phyloP scores from a whole-genome alignment of 2,888 invertebrate species.

The Automeris io region DNA sequence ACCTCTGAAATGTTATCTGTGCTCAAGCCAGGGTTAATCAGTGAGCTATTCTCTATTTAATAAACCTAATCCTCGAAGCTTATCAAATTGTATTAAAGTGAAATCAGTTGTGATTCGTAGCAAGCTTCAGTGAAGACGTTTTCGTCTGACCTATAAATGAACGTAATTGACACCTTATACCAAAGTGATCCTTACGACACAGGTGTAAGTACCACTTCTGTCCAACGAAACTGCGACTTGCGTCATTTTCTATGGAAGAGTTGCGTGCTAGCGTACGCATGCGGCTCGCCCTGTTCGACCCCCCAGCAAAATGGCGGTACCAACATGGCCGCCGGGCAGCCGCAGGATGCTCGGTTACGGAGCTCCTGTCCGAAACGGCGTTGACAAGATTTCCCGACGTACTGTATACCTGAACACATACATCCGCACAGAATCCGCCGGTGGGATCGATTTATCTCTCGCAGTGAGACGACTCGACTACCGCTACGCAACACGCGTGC shows the following conservation, averaged over 20 bases:
- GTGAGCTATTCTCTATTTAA: conserved; percentile 20
- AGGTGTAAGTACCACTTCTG: conserved; percentile 42
- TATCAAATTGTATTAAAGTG: conserved; percentile 48
- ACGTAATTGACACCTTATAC: conserved; percentile 37
- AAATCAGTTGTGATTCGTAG: conserved; percentile 64
- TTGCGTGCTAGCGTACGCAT: conserved; percentile 72
- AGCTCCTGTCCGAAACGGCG: conserved; percentile 62
- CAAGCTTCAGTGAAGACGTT: conserved; percentile 63
- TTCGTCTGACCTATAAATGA: conserved; percentile 68
- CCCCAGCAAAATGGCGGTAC: conserved; percentile 75
- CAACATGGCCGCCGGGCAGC: conserved; percentile 76
- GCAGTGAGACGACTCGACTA: conserved; percentile 36
- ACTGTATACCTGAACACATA: conserved; percentile 58
- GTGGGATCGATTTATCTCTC: conserved; percentile 53
- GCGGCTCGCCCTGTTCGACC: conserved; percentile 67
- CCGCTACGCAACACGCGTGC: conserved; percentile 55
- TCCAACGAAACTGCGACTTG: conserved; percentile 40
- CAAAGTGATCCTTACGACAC: conserved; percentile 43
- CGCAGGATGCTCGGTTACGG: conserved; percentile 69
- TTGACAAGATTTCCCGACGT: conserved; percentile 57
- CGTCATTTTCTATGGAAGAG: conserved; percentile 52
- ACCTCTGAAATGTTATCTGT: no score
- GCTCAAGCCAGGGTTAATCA: no score
- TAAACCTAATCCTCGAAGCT: conserved; percentile 30
- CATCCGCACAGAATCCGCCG: conserved; percentile 42